A percentile compares a stretch with the other conserved stretches of the same genome.
Conservation (phyloP, 2,888 invertebrate species). For the Chymomyza fuscimana region DNA sequence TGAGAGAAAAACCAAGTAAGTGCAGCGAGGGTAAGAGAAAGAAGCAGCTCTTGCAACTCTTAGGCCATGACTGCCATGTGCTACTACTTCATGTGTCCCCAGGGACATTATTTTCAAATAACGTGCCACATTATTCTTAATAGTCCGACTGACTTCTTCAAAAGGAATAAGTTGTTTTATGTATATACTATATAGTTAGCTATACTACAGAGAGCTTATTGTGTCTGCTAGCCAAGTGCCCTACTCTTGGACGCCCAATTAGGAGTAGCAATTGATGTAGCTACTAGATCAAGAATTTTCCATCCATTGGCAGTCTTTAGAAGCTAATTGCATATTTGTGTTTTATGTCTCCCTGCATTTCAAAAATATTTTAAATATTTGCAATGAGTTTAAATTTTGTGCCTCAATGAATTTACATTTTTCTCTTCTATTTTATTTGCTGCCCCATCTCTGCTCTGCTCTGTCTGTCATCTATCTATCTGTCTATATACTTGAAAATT, state of each 20-base stretch:
- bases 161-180: background rate
- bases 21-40: background rate
- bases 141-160: background rate
- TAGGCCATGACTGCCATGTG: background rate
- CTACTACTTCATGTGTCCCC: background rate
- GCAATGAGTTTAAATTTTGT: background rate
- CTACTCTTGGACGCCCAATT: background rate
- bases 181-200: background rate
- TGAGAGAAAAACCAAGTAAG: background rate
- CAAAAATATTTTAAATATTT: background rate
- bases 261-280: background rate
- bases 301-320: background rate
- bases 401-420: too few relatives aligned
- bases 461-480: background rate
- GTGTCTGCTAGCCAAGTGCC: background rate
- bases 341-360: background rate
- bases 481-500: background rate
- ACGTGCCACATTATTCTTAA: slow-evolving; percentile 14
- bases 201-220: background rate
- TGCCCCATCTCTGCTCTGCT: background rate
- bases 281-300: background rate
- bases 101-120: slow-evolving; percentile 16
- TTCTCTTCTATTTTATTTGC: background rate
- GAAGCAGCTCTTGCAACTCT: background rate
- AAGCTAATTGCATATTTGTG: slow-evolving; percentile 1